These are phyloP conservation scores for Bucco capensis DNA, from an alignment of 2,113 vertebrate genomes.

Conservation along the genomic window DNA sequence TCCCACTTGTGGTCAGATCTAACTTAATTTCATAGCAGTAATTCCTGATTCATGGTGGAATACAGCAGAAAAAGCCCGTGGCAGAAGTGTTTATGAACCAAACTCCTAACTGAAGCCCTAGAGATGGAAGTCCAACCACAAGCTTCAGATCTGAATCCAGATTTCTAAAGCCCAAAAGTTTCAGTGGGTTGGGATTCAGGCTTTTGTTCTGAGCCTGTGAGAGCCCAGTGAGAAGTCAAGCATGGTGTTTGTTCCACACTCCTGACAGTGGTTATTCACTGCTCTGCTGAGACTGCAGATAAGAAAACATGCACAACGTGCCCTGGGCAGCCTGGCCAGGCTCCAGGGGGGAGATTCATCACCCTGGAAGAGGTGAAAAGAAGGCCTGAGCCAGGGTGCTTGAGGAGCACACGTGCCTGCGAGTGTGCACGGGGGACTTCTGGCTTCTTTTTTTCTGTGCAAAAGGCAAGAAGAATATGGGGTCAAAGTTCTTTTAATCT, in stretches of 20 bases:
- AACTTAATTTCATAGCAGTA: background rate
- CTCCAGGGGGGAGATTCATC: background rate
- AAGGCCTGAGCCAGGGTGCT: background rate
- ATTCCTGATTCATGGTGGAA: background rate
- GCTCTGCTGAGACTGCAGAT: background rate
- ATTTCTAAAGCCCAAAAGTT: background rate
- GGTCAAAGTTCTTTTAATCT: constrained; percentile 46
- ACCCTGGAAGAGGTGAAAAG: background rate
- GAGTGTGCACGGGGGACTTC: fast-evolving
- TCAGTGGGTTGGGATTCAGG: background rate
- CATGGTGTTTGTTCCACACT: background rate
- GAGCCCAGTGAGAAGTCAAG: background rate
- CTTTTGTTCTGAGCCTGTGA: background rate
- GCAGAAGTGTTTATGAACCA: constrained; percentile 31
- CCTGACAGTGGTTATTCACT: background rate
- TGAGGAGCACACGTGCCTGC: background rate
- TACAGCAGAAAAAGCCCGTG: background rate
- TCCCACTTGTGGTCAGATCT: background rate
- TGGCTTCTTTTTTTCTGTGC: background rate
- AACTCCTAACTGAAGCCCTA: background rate
- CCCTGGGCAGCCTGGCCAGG: background rate
- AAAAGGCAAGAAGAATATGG: constrained; percentile 17
- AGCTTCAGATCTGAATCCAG: constrained; percentile 16
- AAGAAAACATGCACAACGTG: background rate
- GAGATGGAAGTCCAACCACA: constrained; percentile 10